Percentiles rank a stretch among this genome's conserved stretches.
Conservation (phyloP, 2,797 vertebrate genomes). For the Pangasius mekongensis region DNA sequence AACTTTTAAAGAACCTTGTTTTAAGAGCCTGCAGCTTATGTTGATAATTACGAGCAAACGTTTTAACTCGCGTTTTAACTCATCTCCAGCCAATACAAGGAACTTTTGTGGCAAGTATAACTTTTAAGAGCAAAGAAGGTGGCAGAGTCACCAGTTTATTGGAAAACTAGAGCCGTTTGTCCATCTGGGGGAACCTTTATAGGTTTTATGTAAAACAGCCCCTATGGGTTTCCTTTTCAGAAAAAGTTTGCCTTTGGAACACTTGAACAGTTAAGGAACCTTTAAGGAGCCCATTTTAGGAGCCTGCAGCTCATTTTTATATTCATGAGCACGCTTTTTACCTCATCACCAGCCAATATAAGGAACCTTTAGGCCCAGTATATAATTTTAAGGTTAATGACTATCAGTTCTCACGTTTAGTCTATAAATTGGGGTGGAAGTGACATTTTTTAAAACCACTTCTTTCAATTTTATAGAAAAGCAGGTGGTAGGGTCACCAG, state of each 20-base stretch:
- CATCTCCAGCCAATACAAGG: neutral
- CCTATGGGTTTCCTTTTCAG: neutral
- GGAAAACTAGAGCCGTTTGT: neutral
- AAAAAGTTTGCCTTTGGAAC: neutral
- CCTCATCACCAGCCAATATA: neutral
- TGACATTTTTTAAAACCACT: neutral
- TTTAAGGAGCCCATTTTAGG: neutral
- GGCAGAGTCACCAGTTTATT: neutral
- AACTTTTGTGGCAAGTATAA: neutral
- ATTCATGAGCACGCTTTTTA: neutral
- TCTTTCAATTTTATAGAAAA: neutral
- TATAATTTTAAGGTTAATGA: slow-evolving; percentile 23
- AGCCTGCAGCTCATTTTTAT: neutral
- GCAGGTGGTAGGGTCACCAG: slow-evolving; percentile 3
- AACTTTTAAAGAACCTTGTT: neutral
- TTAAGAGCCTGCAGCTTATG: neutral
- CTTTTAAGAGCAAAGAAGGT: neutral
- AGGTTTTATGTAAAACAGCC: neutral
- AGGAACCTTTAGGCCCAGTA: neutral
- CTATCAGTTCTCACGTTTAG: slow-evolving; percentile 8
- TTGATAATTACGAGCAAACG: neutral
- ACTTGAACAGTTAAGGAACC: neutral
- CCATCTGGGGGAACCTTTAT: neutral
- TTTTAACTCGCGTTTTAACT: neutral
- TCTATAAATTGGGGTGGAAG: slow-evolving; percentile 18